Evolutionary conservation across 1,140 invertebrate genomes (phyloP).

Genomic region (Trichogramma pretiosum): DNA sequence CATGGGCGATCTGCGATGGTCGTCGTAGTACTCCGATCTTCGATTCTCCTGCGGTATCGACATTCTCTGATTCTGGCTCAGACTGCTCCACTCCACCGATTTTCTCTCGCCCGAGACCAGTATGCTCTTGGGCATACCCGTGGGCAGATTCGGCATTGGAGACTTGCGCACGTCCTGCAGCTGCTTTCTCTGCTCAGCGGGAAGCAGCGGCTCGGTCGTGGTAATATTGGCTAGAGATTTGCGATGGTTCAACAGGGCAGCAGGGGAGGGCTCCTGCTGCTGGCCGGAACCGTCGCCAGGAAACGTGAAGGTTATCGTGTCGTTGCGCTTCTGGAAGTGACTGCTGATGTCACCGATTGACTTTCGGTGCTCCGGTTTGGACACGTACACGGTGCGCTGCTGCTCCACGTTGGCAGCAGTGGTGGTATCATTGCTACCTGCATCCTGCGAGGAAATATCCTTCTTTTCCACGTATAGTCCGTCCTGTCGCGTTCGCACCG

Average conservation of each 20-base stretch:
- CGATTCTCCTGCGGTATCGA: slow-evolving; percentile 34
- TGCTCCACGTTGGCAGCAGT: too few relatives aligned
- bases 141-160: slow-evolving; percentile 25
- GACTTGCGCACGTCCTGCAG: slow-evolving; percentile 35
- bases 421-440: slow-evolving; percentile 30
- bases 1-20: slow-evolving; percentile 42
- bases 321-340: slow-evolving; percentile 35
- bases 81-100: slow-evolving; percentile 32
- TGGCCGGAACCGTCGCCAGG: slow-evolving; percentile 32
- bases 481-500: slow-evolving; percentile 38
- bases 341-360: slow-evolving; percentile 35
- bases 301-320: slow-evolving; percentile 38
- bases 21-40: slow-evolving; percentile 41
- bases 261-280: too few relatives aligned
- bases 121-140: slow-evolving; percentile 8
- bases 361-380: slow-evolving; percentile 37
- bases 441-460: slow-evolving; percentile 20
- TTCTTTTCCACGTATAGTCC: slow-evolving; percentile 40
- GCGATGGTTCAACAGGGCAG: slow-evolving; percentile 20
- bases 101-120: slow-evolving; percentile 28
- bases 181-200: slow-evolving; percentile 31
- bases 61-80: slow-evolving; percentile 37
- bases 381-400: slow-evolving; percentile 34
- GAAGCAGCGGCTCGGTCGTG: too few relatives aligned
- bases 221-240: slow-evolving; percentile 25